A percentile compares a stretch with the other conserved stretches of the same genome.
Conservation (phyloP, 2,113 vertebrate genomes). For the Poicephalus gulielmi region DNA sequence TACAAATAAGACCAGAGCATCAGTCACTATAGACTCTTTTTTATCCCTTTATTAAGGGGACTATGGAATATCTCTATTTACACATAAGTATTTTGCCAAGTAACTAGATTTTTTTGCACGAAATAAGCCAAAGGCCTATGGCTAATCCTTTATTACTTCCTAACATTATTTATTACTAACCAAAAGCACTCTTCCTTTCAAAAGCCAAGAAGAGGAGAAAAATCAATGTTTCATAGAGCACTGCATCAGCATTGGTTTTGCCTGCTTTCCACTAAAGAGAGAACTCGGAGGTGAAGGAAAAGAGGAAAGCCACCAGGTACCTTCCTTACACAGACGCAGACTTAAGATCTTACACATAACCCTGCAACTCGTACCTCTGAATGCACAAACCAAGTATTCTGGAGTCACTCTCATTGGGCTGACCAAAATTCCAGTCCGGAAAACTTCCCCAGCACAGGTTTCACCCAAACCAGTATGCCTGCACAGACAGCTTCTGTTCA, state of each 20-base stretch:
- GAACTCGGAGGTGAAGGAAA: not conserved
- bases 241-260: not conserved
- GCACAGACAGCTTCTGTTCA: conserved; percentile 55
- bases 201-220: not conserved
- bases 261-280: not conserved
- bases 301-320: not conserved
- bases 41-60: not conserved
- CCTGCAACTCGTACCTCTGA: not conserved
- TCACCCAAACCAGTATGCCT: conserved; percentile 8
- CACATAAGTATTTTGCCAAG: not conserved
- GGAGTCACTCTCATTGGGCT: not conserved
- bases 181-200: not conserved
- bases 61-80: not conserved
- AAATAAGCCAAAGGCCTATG: not conserved
- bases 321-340: not conserved
- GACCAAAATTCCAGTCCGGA: conserved; percentile 42
- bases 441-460: not conserved
- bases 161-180: not conserved
- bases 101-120: not conserved
- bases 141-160: not conserved
- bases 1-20: not conserved
- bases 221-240: not conserved
- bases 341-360: not conserved
- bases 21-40: not conserved
- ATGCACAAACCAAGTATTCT: conserved; percentile 23